Conservation (phyloP, 2,888 invertebrate genomes). For the Chloroclystis v-ata region DNA sequence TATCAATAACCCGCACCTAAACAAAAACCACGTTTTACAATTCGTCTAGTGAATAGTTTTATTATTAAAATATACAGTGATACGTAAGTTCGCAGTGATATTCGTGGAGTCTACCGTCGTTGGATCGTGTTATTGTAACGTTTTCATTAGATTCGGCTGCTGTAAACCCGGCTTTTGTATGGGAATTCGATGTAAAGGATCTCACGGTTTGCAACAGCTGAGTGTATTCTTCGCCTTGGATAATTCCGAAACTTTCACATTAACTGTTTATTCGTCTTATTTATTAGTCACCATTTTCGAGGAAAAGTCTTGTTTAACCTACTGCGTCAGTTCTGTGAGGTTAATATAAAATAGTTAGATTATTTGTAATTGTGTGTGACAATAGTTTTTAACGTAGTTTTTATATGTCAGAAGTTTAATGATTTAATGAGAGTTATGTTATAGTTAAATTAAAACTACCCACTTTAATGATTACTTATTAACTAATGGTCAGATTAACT, state of each 20-base stretch:
- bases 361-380: too few relatives aligned
- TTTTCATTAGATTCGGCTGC: slow-evolving; percentile 33
- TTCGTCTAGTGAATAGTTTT: slow-evolving; percentile 31
- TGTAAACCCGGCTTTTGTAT: slow-evolving; percentile 25
- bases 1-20: slow-evolving; percentile 7
- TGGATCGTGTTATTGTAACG: slow-evolving; percentile 41
- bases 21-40: slow-evolving; percentile 23
- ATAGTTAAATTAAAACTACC: neutral
- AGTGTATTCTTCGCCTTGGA: slow-evolving; percentile 5
- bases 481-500: neutral
- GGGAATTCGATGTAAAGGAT: slow-evolving; percentile 9
- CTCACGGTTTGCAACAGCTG: slow-evolving; percentile 9
- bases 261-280: slow-evolving; percentile 13
- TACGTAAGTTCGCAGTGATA: slow-evolving; percentile 61
- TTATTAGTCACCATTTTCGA: slow-evolving; percentile 26
- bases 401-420: too few relatives aligned
- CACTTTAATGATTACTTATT: neutral
- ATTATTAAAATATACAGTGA: slow-evolving; percentile 35
- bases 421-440: too few relatives aligned
- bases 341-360: too few relatives aligned
- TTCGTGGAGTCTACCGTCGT: slow-evolving; percentile 66
- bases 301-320: slow-evolving; percentile 17
- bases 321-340: too few relatives aligned
- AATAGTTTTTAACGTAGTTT: too few relatives aligned
- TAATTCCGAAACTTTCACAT: slow-evolving; percentile 26